phyloP scores from a whole-genome alignment of 2,797 vertebrate species.

The Epinephelus awoara region DNA sequence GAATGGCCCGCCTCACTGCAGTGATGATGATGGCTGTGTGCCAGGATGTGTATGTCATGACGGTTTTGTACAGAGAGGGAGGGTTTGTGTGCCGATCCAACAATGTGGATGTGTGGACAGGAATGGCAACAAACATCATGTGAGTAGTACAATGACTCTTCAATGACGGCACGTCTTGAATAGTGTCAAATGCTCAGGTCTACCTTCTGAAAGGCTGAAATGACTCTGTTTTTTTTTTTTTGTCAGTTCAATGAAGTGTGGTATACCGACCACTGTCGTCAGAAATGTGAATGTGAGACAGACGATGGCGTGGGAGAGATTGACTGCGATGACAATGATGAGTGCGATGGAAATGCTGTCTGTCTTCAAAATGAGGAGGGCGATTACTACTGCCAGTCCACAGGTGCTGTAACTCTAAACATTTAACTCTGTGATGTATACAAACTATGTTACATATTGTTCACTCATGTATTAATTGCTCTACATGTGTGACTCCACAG shows the following conservation, averaged over 20 bases:
- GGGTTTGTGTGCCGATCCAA: constrained; percentile 84
- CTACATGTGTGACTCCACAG: constrained; percentile 54
- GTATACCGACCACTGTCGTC: constrained; percentile 83
- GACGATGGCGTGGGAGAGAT: constrained; percentile 68
- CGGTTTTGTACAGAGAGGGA: constrained; percentile 83
- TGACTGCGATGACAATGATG: constrained; percentile 73
- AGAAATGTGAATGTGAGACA: constrained; percentile 84
- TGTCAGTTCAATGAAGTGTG: constrained; percentile 84
- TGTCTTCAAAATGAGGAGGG: constrained; percentile 81
- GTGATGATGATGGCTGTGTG: constrained; percentile 73
- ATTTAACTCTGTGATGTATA: not conserved
- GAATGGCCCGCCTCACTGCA: constrained; percentile 82
- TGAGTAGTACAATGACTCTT: constrained; percentile 68
- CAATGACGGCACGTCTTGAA: not conserved
- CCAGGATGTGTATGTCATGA: constrained; percentile 88
- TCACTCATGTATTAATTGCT: not conserved
- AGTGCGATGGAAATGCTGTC: constrained; percentile 78
- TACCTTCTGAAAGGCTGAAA: not conserved
- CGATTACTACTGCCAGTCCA: constrained; percentile 83
- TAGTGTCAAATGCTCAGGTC: not conserved
- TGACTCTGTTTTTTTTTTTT: too few species aligned
- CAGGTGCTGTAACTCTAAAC: constrained; percentile 68
- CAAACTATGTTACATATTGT: not conserved
- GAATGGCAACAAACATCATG: constrained; percentile 81
- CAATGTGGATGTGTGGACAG: constrained; percentile 88